Percentiles rank a stretch among this genome's conserved stretches.
Conservation (phyloP, 1,140 invertebrate genomes). For the Monochamus saltuarius region DNA sequence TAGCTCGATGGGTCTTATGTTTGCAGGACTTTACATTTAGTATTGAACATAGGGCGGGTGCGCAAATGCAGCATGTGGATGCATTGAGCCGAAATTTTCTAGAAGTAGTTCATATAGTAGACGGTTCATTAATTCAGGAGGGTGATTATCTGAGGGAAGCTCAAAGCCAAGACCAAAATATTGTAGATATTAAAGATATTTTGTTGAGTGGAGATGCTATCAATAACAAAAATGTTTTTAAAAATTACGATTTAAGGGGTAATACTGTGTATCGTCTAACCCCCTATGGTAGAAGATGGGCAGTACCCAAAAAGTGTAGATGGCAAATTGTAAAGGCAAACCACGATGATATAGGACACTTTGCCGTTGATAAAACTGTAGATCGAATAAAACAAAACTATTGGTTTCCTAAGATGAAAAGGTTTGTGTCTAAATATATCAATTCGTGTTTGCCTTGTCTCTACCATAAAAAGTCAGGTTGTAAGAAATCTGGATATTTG, state of each 20-base stretch:
- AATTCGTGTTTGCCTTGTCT: conserved; percentile 15
- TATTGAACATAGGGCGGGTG: background rate
- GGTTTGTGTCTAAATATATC: conserved; percentile 22
- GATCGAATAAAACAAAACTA: conserved; percentile 35
- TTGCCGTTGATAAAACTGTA: conserved; percentile 41
- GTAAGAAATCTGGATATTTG: conserved; percentile 15
- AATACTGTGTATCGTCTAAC: conserved; percentile 37
- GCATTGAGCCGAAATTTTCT: conserved; percentile 5
- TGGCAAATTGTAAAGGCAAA: conserved; percentile 39
- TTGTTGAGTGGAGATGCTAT: background rate
- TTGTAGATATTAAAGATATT: background rate
- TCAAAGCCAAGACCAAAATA: background rate
- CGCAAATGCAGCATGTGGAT: conserved; percentile 7
- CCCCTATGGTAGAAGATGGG: conserved; percentile 36
- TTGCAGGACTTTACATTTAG: conserved; percentile 10
- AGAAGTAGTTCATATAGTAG: no score
- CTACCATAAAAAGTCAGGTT: conserved; percentile 9
- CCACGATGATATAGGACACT: conserved; percentile 47
- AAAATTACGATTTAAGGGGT: conserved; percentile 35
- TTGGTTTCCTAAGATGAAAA: conserved; percentile 33
- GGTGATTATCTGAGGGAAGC: background rate
- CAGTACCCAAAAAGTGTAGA: conserved; percentile 41
- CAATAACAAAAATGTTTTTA: conserved; percentile 20
- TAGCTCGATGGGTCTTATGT: conserved; percentile 8
- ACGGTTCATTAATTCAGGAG: background rate